A percentile compares a stretch with the other conserved stretches of the same genome.
Evolutionary conservation across 2,797 vertebrate species (phyloP).

Genomic region (Silurus aristotelis): DNA sequence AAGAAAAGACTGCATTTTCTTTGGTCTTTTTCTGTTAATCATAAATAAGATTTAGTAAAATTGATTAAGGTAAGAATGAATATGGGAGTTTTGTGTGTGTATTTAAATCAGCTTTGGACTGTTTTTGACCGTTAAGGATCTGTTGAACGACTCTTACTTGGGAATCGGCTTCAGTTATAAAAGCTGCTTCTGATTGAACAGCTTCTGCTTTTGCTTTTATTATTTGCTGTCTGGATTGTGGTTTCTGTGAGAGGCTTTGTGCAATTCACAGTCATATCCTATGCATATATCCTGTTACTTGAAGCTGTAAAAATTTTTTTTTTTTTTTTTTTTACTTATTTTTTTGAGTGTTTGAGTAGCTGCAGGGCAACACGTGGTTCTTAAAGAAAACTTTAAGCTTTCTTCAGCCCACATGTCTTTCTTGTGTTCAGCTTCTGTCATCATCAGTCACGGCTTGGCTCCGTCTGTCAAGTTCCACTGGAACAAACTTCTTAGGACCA

Average conservation of each 20-base stretch:
- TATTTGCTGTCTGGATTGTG: constrained; percentile 57
- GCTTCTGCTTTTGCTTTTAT: constrained; percentile 48
- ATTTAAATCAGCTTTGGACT: neutral
- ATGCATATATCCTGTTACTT: constrained; percentile 56
- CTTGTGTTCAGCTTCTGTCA: constrained; percentile 28
- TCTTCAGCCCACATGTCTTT: constrained; percentile 43
- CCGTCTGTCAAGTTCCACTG: neutral
- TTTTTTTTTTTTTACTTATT: no score
- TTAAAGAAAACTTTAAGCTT: constrained; percentile 47
- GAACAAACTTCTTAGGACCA: neutral
- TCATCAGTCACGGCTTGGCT: constrained; percentile 21
- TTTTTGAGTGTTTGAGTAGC: constrained; percentile 30
- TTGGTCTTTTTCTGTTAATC: neutral
- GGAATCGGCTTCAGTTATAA: constrained; percentile 30
- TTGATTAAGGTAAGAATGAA: neutral
- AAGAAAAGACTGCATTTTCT: neutral
- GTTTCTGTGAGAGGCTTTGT: constrained; percentile 42
- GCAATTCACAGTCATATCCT: constrained; percentile 39
- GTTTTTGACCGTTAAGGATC: neutral
- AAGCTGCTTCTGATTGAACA: constrained; percentile 43
- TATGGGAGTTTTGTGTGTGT: neutral
- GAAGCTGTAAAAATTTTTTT: constrained; percentile 54
- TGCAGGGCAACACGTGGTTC: constrained; percentile 55
- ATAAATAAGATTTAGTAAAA: neutral
- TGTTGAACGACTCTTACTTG: neutral